phyloP scores from a whole-genome alignment of 92 coral and sea anemone genomes.

The Epizoanthus ramosus region DNA sequence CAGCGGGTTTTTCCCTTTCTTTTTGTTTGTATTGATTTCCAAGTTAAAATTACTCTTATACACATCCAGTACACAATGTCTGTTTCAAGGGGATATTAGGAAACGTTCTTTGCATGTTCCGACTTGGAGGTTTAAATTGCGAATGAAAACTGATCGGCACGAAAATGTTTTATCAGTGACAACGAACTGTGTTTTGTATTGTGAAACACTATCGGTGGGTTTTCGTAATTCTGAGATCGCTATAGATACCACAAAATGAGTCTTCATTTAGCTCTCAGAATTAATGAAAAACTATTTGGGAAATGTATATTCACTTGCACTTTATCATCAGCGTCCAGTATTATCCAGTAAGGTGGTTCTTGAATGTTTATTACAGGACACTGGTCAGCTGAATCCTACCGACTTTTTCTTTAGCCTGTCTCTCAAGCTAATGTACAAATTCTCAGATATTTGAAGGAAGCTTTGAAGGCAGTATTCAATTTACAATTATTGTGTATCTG shows the following conservation, averaged over 20 bases:
- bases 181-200: constrained; percentile 3
- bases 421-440: background rate
- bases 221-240: constrained; percentile 31
- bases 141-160: constrained; percentile 8
- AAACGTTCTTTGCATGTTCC: background rate
- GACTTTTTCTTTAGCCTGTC: background rate
- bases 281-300: constrained; percentile 11
- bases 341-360: background rate
- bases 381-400: background rate
- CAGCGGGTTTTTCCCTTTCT: background rate
- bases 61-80: background rate
- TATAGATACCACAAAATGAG: constrained; percentile 25
- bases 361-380: background rate
- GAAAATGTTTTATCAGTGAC: constrained; percentile 3
- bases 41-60: background rate
- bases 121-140: background rate
- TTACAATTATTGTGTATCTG: background rate
- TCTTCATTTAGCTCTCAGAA: constrained; percentile 38
- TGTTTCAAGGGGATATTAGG: background rate
- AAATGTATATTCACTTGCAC: constrained; percentile 18
- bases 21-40: background rate
- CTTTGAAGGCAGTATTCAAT: constrained; percentile 5
- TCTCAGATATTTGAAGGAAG: constrained; percentile 9
- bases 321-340: constrained; percentile 10
- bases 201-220: constrained; percentile 41